Conservation (phyloP, 2,113 vertebrate genomes). For the Eurystomus gularis region DNA sequence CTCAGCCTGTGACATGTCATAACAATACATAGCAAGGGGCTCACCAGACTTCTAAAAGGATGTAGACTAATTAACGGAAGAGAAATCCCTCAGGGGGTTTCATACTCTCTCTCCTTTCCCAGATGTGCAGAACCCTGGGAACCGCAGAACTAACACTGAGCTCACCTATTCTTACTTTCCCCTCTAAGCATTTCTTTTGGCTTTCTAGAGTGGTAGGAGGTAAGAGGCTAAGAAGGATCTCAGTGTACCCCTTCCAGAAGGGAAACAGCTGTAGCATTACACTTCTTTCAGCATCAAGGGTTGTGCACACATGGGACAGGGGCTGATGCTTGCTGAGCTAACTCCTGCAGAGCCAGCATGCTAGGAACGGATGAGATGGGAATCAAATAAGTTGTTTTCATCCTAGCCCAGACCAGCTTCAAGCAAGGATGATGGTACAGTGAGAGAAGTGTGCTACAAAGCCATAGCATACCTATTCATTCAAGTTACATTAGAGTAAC, state of each 20-base stretch:
- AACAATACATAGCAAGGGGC: neutral
- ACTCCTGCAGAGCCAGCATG: neutral
- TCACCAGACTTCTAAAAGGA: neutral
- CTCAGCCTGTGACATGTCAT: neutral
- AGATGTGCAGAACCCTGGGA: neutral
- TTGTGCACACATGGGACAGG: rapidly evolving
- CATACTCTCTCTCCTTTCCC: neutral
- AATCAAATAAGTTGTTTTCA: neutral
- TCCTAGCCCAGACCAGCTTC: neutral
- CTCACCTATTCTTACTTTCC: neutral
- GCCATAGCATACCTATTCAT: neutral
- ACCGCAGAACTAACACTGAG: too few relatives aligned
- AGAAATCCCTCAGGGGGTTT: neutral
- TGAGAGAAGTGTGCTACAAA: neutral
- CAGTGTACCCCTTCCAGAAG: neutral
- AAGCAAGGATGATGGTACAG: neutral
- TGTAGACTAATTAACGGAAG: neutral
- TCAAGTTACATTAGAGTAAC: neutral
- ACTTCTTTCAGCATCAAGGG: neutral
- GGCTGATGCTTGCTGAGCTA: neutral
- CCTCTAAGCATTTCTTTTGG: neutral
- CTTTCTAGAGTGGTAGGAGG: neutral
- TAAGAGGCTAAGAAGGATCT: neutral
- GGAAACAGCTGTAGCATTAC: neutral
- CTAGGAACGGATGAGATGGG: neutral